These are phyloP conservation scores for Nasonovia ribisnigri DNA, from an alignment of 2,888 invertebrate species.

Conservation along the genomic window DNA sequence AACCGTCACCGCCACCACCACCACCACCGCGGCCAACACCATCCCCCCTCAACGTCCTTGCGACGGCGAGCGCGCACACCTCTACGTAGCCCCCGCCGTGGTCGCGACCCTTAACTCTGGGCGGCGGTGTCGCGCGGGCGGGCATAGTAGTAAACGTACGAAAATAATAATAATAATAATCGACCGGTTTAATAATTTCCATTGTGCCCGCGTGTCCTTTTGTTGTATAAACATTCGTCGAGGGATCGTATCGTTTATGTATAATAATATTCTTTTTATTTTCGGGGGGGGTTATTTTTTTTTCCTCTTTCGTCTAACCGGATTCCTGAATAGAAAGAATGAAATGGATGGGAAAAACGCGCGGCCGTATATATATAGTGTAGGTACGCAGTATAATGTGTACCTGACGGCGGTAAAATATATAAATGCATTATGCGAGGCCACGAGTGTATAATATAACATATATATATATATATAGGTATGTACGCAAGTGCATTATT, in stretches of 20 bases:
- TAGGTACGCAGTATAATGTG: not conserved
- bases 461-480: not conserved
- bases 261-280: constrained; percentile 30
- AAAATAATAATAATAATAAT: constrained; percentile 40
- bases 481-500: not conserved
- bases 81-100: not conserved
- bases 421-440: constrained; percentile 6
- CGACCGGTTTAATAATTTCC: constrained; percentile 57
- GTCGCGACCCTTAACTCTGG: not conserved
- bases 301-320: constrained; percentile 23
- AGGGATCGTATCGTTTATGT: constrained; percentile 29
- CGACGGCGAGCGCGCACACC: not conserved
- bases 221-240: constrained; percentile 40
- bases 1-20: not conserved
- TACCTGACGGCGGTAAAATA: not conserved
- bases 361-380: not conserved
- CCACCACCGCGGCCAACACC: not conserved
- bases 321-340: constrained; percentile 40
- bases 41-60: not conserved
- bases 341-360: constrained; percentile 38
- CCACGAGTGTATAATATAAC: too few relatives aligned
- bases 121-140: not conserved
- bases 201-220: constrained; percentile 35
- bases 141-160: not conserved
- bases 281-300: constrained; percentile 22